These are phyloP conservation scores for Napeogenes inachia DNA, from an alignment of 2,888 invertebrate species.

Conservation along the genomic window DNA sequence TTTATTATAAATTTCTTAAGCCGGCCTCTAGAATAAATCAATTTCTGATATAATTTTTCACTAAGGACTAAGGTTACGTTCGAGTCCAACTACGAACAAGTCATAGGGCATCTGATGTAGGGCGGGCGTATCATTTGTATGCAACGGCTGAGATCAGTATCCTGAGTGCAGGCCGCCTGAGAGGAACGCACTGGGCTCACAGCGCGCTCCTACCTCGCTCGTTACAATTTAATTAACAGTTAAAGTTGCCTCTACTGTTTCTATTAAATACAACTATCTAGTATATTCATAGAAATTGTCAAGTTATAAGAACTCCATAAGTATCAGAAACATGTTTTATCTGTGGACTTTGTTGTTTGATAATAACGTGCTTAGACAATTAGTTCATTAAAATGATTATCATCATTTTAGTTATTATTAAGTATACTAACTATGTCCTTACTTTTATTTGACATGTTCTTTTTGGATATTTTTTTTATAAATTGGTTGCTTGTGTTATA, in stretches of 20 bases:
- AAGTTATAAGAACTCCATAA: too few species aligned
- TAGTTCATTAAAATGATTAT: too few species aligned
- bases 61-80: background rate
- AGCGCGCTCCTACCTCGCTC: background rate
- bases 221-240: background rate
- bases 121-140: conserved; percentile 2
- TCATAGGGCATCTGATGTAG: conserved; percentile 2
- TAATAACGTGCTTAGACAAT: background rate
- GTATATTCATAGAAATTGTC: too few species aligned
- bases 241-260: too few species aligned
- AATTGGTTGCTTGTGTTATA: background rate
- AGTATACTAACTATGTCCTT: background rate
- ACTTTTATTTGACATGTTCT: background rate
- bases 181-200: conserved; percentile 7
- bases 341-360: too few species aligned
- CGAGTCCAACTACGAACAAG: background rate
- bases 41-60: background rate
- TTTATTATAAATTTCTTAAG: too few species aligned
- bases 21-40: too few species aligned
- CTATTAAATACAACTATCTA: too few species aligned
- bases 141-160: conserved; percentile 11
- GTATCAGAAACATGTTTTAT: too few species aligned
- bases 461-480: background rate
- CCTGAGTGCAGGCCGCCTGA: conserved; percentile 13
- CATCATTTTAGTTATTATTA: background rate